Conservation (phyloP, 2,888 invertebrate genomes). For the Helobdella robusta region DNA sequence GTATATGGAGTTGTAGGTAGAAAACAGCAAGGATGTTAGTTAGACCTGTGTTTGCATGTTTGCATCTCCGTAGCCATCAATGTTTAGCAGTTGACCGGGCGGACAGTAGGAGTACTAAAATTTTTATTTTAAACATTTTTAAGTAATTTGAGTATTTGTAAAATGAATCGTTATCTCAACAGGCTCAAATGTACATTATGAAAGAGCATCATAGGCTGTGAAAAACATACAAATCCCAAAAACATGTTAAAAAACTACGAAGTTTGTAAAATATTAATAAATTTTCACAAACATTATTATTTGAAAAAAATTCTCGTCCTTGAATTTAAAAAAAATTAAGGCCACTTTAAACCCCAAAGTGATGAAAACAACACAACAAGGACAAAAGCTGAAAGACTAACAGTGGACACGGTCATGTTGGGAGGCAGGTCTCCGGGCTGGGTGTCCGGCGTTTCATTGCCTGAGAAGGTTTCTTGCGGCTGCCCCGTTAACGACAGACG, state of each 20-base stretch:
- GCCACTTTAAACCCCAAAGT: no score
- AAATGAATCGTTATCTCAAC: not conserved
- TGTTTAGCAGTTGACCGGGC: constrained; percentile 31
- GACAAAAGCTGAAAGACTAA: not conserved
- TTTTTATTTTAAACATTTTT: not conserved
- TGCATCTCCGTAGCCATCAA: constrained; percentile 31
- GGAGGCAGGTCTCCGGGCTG: constrained; percentile 23
- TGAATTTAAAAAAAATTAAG: no score
- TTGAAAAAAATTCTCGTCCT: no score
- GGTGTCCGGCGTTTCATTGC: constrained; percentile 19
- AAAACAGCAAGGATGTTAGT: no score
- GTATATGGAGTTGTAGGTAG: no score
- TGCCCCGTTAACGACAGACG: constrained; percentile 34
- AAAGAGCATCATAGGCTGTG: not conserved
- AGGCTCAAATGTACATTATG: not conserved
- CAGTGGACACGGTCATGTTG: constrained; percentile 26
- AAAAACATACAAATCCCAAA: not conserved
- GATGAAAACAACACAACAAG: not conserved
- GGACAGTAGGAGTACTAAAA: constrained; percentile 33
- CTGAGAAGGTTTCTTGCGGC: constrained; percentile 26
- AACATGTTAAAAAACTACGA: not conserved
- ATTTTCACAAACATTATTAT: no score
- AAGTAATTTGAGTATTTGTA: not conserved
- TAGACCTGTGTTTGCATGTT: constrained; percentile 34
- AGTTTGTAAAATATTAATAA: no score